Conservation (phyloP, 92 coral and sea anemone species). For the Umimayanthus chanpuru region DNA sequence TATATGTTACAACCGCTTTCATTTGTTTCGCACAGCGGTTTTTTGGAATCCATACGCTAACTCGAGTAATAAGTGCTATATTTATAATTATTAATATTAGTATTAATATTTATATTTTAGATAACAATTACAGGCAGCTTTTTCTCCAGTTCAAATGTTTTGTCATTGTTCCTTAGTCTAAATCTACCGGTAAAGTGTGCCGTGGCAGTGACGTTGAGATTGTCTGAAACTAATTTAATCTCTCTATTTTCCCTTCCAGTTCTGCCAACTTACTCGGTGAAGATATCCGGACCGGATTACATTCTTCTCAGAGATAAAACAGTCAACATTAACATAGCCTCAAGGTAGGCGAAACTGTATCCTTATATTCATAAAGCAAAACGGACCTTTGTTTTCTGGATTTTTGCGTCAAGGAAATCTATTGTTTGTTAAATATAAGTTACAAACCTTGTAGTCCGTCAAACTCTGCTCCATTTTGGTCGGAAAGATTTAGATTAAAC, state of each 20-base stretch:
- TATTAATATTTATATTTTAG: background rate
- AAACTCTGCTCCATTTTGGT: no score
- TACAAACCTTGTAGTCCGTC: no score
- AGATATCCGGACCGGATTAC: conserved; percentile 76
- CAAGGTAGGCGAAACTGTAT: conserved; percentile 1
- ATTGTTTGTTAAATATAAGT: no score
- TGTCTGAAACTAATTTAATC: background rate
- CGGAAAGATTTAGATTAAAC: no score
- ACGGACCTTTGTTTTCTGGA: no score
- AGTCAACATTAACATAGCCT: conserved; percentile 48
- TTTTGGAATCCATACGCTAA: background rate
- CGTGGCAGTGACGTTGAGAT: background rate
- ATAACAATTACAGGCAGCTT: no score
- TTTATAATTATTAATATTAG: no score
- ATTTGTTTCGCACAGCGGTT: no score
- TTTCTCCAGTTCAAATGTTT: background rate
- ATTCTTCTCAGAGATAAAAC: conserved; percentile 67
- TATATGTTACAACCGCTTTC: no score
- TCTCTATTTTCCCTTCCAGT: conserved; percentile 52
- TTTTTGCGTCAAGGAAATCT: no score
- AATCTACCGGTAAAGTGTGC: no score
- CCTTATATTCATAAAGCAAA: no score
- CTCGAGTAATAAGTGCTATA: background rate
- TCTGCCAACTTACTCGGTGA: conserved; percentile 89
- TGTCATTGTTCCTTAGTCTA: background rate